Conservation (phyloP, 1,140 invertebrate species). For the Anastatus disparis region DNA sequence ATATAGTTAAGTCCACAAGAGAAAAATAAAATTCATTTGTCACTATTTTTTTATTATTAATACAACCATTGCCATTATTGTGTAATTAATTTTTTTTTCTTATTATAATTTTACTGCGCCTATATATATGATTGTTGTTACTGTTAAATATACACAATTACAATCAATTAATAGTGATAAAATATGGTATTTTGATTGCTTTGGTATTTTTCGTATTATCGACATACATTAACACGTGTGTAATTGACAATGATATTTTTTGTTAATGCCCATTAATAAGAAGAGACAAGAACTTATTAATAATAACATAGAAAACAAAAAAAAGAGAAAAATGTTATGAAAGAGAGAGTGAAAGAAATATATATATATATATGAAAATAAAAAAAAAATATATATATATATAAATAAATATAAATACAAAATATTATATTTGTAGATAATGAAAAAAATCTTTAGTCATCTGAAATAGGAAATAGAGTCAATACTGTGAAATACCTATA, state of each 20-base stretch:
- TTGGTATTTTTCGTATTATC: slow-evolving; percentile 1
- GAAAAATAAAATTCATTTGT: slow-evolving; percentile 25
- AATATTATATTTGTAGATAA: slow-evolving; percentile 64
- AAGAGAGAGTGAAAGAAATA: too few species aligned
- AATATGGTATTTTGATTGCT: slow-evolving; percentile 17
- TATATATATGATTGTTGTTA: background rate
- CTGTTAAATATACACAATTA: background rate
- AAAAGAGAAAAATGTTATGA: slow-evolving; percentile 35
- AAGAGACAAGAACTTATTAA: slow-evolving; percentile 37
- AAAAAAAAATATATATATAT: slow-evolving; percentile 43
- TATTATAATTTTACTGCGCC: background rate
- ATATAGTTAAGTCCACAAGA: slow-evolving; percentile 6
- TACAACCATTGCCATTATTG: background rate
- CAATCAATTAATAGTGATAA: background rate
- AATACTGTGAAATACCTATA: slow-evolving; percentile 63
- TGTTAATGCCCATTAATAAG: slow-evolving; percentile 15
- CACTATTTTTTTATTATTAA: background rate
- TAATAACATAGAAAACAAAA: slow-evolving; percentile 25
- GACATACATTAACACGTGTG: background rate
- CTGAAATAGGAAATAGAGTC: slow-evolving; percentile 61
- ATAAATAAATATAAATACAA: slow-evolving; percentile 50
- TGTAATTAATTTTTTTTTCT: slow-evolving; percentile 18
- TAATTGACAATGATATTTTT: background rate
- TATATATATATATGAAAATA: slow-evolving; percentile 17
- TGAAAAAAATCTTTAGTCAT: slow-evolving; percentile 57